These are phyloP conservation scores for Dunckerocampus dactyliophorus DNA, from an alignment of 2,113 vertebrate species.

Conservation along the genomic window DNA sequence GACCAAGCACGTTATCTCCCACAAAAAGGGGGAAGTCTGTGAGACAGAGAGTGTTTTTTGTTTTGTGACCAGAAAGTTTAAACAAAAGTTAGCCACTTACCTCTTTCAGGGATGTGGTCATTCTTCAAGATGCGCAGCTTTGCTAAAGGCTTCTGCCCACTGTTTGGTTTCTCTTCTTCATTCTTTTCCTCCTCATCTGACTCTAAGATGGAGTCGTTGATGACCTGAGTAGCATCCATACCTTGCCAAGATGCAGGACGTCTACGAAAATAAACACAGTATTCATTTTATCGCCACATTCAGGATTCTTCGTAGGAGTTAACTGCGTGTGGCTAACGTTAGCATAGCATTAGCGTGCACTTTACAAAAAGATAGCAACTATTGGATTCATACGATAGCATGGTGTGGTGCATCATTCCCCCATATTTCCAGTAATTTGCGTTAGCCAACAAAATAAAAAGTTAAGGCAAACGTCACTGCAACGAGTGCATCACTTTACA, in stretches of 20 bases:
- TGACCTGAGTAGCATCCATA: conserved; percentile 75
- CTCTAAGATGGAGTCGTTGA: conserved; percentile 60
- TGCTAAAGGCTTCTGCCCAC: conserved; percentile 50
- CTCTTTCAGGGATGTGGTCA: conserved; percentile 65
- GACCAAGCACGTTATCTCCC: conserved; percentile 82
- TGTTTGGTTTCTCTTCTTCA: conserved; percentile 27
- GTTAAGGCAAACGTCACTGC: not conserved
- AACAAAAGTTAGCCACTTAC: conserved; percentile 52
- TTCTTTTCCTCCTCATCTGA: conserved; percentile 55
- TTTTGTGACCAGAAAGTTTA: not conserved
- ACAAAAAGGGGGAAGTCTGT: conserved; percentile 79
- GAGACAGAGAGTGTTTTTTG: not conserved
- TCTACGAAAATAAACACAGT: not conserved
- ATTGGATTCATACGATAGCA: not conserved
- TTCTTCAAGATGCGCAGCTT: conserved; percentile 72
- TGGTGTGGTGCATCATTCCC: not conserved
- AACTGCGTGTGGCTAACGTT: not conserved
- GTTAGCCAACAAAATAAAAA: not conserved
- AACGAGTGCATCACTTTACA: not conserved
- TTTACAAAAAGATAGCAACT: not conserved
- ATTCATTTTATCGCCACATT: not conserved
- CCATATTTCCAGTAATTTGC: not conserved
- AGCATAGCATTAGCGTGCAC: not conserved
- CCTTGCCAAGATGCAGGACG: conserved; percentile 2
- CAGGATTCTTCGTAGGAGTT: not conserved